Evolutionary conservation across 2,888 invertebrate genomes (phyloP).

Genomic region (Ptilodon capucinus): DNA sequence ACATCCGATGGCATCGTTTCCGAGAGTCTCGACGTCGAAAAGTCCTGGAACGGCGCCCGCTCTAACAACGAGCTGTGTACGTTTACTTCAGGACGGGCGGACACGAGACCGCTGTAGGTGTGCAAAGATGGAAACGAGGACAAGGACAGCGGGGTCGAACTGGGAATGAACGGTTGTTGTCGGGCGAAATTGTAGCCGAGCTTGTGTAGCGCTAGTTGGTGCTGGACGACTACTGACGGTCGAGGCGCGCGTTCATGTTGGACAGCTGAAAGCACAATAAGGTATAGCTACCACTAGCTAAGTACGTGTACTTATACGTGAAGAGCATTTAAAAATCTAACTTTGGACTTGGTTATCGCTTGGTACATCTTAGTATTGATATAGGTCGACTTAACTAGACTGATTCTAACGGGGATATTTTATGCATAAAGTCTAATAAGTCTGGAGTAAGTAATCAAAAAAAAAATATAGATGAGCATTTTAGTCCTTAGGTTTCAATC

Average conservation of each 20-base stretch:
- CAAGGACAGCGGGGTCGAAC: conserved; percentile 47
- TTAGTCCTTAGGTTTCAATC: no score
- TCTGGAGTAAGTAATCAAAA: no score
- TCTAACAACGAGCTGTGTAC: conserved; percentile 54
- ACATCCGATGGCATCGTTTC: conserved; percentile 45
- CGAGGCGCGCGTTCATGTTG: conserved; percentile 95
- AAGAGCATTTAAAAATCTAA: no score
- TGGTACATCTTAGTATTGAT: no score
- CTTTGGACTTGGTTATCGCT: no score
- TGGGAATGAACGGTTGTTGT: conserved; percentile 50
- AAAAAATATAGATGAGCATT: no score
- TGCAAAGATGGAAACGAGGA: conserved; percentile 55
- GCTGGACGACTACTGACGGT: conserved; percentile 56
- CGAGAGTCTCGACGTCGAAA: conserved; percentile 47
- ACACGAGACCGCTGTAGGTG: conserved; percentile 45
- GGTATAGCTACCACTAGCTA: background rate
- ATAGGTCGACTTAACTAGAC: no score
- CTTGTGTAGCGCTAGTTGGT: conserved; percentile 72
- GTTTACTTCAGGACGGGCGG: conserved; percentile 45
- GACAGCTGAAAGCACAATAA: conserved; percentile 85
- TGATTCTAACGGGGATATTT: no score
- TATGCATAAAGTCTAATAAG: no score
- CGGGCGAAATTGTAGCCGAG: conserved; percentile 72
- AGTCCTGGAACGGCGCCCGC: conserved; percentile 55
- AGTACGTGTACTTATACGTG: no score